Evolutionary conservation across 2,888 invertebrate species (phyloP), one percentile per base, ranked within the genome.

Genomic region (Bellardia bayeri): DNA sequence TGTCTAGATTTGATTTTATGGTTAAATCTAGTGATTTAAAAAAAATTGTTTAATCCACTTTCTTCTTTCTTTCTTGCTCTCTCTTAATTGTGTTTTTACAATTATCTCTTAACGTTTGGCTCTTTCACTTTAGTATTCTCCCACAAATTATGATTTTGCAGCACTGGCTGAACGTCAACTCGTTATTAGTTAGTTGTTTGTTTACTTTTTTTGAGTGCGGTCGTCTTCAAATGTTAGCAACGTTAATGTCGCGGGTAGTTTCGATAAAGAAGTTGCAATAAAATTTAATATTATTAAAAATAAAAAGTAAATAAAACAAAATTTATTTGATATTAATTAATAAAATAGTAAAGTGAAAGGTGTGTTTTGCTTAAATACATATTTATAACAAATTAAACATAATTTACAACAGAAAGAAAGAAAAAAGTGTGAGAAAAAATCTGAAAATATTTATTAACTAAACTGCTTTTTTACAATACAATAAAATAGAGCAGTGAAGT

Each of bases 121-220:
- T 64, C 61, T 33, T 71, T 45, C n/a, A 23, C 64, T 66, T 37
- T 45, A 37, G 37, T 37, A 54, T 37, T 23, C 33, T 13, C 14
- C 3, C 1, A 54, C 6, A 33, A 37, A 37, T 23, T 40, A 68
- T 13, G 33, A 51, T 71, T 82, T 83, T 83, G 76, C 83, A 83
- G 83, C 51, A 42, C 3, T 78, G 76, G 9, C 71, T 64, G 42
- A 42, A 83, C 69, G 54, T 78, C 54, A 56, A 78, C 76, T 83
- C 83, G 76, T 71, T 83, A 83, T 78, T 49, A 54, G 14, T 83
- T 83, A 83, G 83, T 83, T 83, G 83, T 83, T 83, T 83, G 83
- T 83, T 83, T 83, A 83, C 83, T 83, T 83, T 78, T 83, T 83
- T 83, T 83, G 76, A 78, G 83, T 71, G 76, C 76, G 83, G 83